Evolutionary conservation across 1,140 invertebrate genomes (phyloP).

Genomic region (Heterodera schachtii): DNA sequence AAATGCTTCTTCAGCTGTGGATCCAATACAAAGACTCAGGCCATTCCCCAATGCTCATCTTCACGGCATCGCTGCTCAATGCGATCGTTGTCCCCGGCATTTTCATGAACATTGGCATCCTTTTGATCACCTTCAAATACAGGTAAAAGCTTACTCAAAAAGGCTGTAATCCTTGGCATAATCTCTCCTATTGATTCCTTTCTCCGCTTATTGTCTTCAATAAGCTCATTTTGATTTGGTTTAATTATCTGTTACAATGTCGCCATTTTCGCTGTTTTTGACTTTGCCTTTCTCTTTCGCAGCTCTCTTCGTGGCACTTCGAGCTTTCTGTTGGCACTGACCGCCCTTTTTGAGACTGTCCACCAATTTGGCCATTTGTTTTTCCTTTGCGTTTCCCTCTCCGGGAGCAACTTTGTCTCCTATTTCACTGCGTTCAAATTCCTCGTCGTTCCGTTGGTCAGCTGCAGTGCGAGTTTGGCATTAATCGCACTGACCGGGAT

Average conservation of each 20-base stretch:
- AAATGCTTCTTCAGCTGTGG: neutral
- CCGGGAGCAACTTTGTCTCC: constrained; percentile 14
- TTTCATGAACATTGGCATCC: constrained; percentile 7
- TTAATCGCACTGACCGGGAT: neutral
- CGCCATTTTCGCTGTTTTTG: neutral
- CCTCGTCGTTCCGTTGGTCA: constrained; percentile 1
- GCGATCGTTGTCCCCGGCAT: too few species aligned
- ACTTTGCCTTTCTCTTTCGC: neutral
- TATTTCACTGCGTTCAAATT: constrained; percentile 19
- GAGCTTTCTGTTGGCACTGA: neutral
- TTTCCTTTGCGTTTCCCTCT: neutral
- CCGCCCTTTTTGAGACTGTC: constrained; percentile 10
- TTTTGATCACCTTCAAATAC: constrained; percentile 25
- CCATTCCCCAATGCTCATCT: constrained; percentile 7
- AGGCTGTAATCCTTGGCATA: neutral
- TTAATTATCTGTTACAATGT: neutral
- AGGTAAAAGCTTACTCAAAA: neutral
- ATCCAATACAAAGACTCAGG: constrained; percentile 1
- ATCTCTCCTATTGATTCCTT: neutral
- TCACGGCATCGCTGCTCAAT: neutral
- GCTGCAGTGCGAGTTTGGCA: constrained; percentile 15
- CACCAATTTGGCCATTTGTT: neutral
- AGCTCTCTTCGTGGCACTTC: too few species aligned
- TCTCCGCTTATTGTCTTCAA: too few species aligned
- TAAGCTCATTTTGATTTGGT: neutral